Base-by-base conservation (phyloP, 1,140 invertebrate species). In the Scaptodrosophila lebanonensis region DNA sequence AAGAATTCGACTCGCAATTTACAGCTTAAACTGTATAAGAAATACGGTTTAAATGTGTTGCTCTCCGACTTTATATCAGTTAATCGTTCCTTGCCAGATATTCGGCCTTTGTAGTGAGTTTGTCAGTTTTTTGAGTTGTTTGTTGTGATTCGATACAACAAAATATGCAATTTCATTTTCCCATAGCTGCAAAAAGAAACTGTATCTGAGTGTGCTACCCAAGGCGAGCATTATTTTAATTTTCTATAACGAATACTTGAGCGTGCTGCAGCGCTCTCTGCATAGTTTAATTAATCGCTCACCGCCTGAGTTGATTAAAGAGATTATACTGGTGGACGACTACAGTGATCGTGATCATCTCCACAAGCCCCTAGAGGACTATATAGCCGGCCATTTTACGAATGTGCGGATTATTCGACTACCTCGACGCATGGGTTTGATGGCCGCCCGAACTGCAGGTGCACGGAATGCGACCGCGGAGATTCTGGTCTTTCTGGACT, bases 241-340 rank as follows among this genome's bases (percentile, higher is more conserved):
- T 32, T 99, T 98, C 87, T 95, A 97, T 87, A 97, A 98, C 84
- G 97, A 97, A 87, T 95, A 97, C 87, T 94, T 93, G 90, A 93
- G 93, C 52, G 95, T 95, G 2, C 86, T 98, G 18, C 88, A 98
- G 13, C 89, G 97, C 18, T 97, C 96, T 4, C 94, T 92, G 12
- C 90, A 92, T 66, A 97, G 94, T 79, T 92, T 97, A 6, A 83
- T 98, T 0, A 92, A 94, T 84, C 89, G 95, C 47, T 95, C 97
- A 6, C 96, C 96, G 2, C 84, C 89, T 9, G 89, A 93, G 63
- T 88, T 98, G 5, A 88, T 98, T 5, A 93, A 95, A 83, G 96
- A 98, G 90, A 91, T 98, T 38, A 96, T 98, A 77, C 88, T 98
- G 50, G 96, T 98, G 15, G 97, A 98, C 87, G 97, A 98, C 89